Base-by-base conservation (phyloP, 1,140 invertebrate genomes). In the Oryctes rhinoceros region DNA sequence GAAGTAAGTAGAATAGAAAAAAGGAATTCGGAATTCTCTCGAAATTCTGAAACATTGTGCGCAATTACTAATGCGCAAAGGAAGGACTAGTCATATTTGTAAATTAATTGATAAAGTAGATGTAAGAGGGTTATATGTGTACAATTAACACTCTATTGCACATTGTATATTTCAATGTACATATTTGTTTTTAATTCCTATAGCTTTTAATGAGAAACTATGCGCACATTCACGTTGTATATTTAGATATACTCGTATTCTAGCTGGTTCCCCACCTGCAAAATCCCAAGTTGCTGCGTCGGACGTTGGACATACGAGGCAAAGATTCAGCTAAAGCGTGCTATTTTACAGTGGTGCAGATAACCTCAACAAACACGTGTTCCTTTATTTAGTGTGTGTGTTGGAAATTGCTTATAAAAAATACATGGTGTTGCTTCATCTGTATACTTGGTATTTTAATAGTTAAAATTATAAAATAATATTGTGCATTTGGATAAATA, bases 131-230 rank as follows among this genome's bases (percentile, higher is more conserved):
- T 30, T 30, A 30, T 30, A 30, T 30, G 24, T 30, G 24, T 30
- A 30, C 24, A 30, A 30, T 65, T 65, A 65, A 65, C 59, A 7
- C 20, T 65, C 59, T 65, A n/a, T 20, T 65, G 59, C 59, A 65
- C 59, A 65, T 65, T 15, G 59, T 65, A 65, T 65, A 65, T 65
- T 65, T 6, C 59, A 65, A 65, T 65, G 18, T 65, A 65, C 59
- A 65, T 65, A 65, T 65, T 65, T 65, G n/a, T 65, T 65, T 65
- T 65, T 65, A 65, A 15, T n/a, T 65, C 59, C 59, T 65, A 65
- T 65, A 65, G 5, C 5, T n/a, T 7, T 65, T 6, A 7, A 65
- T 6, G 18, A n/a, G 59, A n/a, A n/a, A n/a, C 59, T 65, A 20
- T 7, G 18, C 5, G 59, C n/a, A n/a, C n/a, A 65, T n/a, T 65